Base-by-base conservation (phyloP, 2,113 vertebrate species). In the Lamprotornis superbus region DNA sequence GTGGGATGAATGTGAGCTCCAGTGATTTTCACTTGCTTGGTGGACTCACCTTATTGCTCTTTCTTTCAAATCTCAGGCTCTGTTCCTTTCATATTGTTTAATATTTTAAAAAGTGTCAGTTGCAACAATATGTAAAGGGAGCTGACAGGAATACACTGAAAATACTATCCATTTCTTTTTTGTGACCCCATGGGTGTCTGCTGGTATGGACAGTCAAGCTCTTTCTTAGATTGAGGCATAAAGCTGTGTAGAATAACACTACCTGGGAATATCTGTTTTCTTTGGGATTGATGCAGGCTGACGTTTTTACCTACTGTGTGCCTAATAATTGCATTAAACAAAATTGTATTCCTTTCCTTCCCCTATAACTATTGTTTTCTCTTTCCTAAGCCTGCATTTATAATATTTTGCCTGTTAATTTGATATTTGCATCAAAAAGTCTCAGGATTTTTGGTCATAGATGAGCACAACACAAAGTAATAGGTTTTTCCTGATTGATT, bases 21-120 rank as follows among this genome's bases (percentile, higher is more conserved):
- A 60, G 55, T 24, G 12, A 56, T 49, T 71, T 83, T 57, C 30
- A 5, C 50, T 73, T 84, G 30, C 35, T 70, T 74, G 30, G 35
- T 53, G 19, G 63, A 63, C n/a, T 93, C 63, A 73, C 47, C 74
- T 71, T 50, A 74, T 27, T 88, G 60, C 15, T 87, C 57, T 85
- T 92, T 94, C 69, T 96, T 83, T 95, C 69, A 94, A 90, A 88
- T 95, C 60, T 87, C 20, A 39, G 77, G 73, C 69, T 96, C 87
- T 83, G 15, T 95, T 96, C 96, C 42, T 96, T 97, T 82, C 52
- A 74, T 82, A 46, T 60, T 90, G 46, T 90, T 96, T 93, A 97
- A 95, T 97, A 96, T 94, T 97, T 97, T 94, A 87, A 86, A 87
- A 94, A 94, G 65, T 80, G 75, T 59, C 40, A 75, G 25, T 74